A percentile compares a stretch with the other conserved stretches of the same genome.
Conservation (phyloP, 2,888 invertebrate genomes). For the Panorpa germanica region DNA sequence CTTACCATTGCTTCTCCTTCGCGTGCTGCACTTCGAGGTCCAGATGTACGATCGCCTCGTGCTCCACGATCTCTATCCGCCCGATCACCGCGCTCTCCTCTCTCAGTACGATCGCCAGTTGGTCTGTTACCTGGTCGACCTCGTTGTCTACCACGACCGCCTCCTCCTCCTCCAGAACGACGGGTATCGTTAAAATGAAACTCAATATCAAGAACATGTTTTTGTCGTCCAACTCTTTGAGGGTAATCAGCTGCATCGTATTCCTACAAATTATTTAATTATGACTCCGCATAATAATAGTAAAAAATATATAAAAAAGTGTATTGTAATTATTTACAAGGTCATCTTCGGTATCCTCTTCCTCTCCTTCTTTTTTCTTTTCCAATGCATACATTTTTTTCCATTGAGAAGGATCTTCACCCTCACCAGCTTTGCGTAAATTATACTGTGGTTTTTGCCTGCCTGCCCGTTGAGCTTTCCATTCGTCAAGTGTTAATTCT, state of each 20-base stretch:
- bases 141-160: conserved; percentile 40
- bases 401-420: conserved; percentile 81
- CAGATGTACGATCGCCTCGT: conserved; percentile 15
- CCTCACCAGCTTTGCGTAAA: conserved; percentile 85
- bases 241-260: conserved; percentile 64
- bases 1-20: too few species aligned
- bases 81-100: conserved; percentile 18
- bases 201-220: conserved; percentile 71
- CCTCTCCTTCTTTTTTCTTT: conserved; percentile 43
- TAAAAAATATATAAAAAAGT: too few species aligned
- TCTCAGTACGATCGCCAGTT: conserved; percentile 12
- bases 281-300: too few species aligned
- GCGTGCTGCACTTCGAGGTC: conserved; percentile 3
- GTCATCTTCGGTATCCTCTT: conserved; percentile 23
- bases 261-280: too few species aligned
- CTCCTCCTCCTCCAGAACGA: conserved; percentile 46
- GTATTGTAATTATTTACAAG: conserved; percentile 12
- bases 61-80: conserved; percentile 11
- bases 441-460: conserved; percentile 78
- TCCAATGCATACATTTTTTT: conserved; percentile 73
- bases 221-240: conserved; percentile 71
- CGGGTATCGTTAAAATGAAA: conserved; percentile 70
- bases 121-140: conserved; percentile 29
- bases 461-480: conserved; percentile 68
- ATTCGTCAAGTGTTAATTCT: conserved; percentile 86